Conservation (phyloP, 2,113 vertebrate species). For the Ardeotis arabs region DNA sequence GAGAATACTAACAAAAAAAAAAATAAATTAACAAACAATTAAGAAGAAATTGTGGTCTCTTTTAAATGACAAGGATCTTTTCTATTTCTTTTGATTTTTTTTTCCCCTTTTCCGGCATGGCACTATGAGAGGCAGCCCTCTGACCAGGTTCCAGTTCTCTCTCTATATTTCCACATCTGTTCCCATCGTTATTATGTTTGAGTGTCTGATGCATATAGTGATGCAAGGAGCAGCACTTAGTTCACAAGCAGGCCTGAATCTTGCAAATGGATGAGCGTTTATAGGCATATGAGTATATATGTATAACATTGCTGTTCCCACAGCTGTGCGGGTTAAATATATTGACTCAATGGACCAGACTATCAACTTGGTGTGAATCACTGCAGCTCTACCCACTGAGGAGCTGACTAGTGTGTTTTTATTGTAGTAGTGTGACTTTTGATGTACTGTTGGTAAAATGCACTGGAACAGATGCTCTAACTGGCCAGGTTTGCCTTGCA, state of each 20-base stretch:
- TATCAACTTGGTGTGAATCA: neutral
- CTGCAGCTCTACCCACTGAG: neutral
- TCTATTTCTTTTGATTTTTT: neutral
- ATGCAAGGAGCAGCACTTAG: neutral
- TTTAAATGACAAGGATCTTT: neutral
- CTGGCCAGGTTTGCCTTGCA: neutral
- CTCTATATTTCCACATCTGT: neutral
- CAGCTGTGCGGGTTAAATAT: neutral
- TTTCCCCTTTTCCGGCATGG: neutral
- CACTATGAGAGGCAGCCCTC: neutral
- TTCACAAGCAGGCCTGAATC: neutral
- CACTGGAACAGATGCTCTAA: neutral
- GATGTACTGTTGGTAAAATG: neutral
- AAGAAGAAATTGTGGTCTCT: conserved; percentile 9
- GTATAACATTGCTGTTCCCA: neutral
- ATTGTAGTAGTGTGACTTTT: neutral
- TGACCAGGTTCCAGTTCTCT: neutral
- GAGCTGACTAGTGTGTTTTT: neutral
- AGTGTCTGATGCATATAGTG: neutral
- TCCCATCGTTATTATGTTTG: neutral
- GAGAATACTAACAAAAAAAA: conserved; percentile 1
- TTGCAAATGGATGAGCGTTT: neutral
- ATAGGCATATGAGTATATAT: neutral
- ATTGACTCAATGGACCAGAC: neutral
- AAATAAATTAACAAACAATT: neutral